Conservation (phyloP, 1,140 invertebrate genomes). For the Planococcus citri region DNA sequence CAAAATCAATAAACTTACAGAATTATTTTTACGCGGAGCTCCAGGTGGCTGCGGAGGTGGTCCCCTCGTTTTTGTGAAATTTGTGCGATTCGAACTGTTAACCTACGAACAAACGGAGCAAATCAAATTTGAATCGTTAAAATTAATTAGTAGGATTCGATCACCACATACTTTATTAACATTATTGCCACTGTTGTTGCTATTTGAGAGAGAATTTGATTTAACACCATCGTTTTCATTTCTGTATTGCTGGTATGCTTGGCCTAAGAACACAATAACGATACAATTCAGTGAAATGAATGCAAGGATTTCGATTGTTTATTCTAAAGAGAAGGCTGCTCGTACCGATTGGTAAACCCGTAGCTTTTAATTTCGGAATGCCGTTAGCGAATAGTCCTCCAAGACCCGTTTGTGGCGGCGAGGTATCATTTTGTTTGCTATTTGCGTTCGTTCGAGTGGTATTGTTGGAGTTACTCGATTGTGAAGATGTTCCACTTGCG, state of each 20-base stretch:
- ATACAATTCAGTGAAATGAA: not conserved
- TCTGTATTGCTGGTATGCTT: conserved; percentile 4
- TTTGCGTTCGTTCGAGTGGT: not conserved
- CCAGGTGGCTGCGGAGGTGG: conserved; percentile 4
- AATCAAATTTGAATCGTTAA: not conserved
- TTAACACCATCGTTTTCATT: not conserved
- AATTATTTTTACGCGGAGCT: not conserved
- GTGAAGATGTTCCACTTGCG: not conserved
- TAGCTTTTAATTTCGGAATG: conserved; percentile 13
- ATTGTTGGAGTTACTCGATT: not conserved
- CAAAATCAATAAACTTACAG: not conserved
- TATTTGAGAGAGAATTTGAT: not conserved
- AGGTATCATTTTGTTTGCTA: not conserved
- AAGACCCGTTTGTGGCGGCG: not conserved
- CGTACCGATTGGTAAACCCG: not conserved
- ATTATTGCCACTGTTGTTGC: not conserved
- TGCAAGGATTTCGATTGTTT: not conserved
- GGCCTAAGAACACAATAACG: not conserved
- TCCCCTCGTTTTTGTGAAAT: not conserved
- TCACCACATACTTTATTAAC: not conserved
- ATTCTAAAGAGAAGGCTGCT: not conserved
- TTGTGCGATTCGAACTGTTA: not conserved
- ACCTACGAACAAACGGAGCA: not conserved
- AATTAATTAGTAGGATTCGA: not conserved
- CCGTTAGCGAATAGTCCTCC: conserved; percentile 7